phyloP scores from a whole-genome alignment of 2,113 vertebrate genomes.

The Equus przewalskii region DNA sequence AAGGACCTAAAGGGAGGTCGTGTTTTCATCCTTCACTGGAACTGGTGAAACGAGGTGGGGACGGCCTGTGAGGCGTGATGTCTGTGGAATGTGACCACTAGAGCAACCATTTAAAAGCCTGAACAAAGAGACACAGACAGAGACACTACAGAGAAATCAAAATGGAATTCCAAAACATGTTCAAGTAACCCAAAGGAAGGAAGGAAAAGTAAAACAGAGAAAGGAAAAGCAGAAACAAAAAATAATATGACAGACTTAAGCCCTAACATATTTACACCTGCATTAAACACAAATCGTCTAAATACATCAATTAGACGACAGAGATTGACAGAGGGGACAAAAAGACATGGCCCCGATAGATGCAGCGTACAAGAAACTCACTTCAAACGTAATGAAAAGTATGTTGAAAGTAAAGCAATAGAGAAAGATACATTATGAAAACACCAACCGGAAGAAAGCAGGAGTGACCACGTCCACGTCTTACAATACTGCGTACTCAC shows the following conservation, averaged over 20 bases:
- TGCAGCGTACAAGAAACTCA: fast-evolving
- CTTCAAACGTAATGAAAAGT: neutral
- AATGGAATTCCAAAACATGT: neutral
- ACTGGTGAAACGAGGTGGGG: fast-evolving
- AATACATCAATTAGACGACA: neutral
- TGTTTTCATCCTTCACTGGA: neutral
- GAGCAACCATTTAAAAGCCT: too few relatives aligned
- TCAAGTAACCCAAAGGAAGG: neutral
- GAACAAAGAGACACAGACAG: fast-evolving
- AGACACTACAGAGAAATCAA: fast-evolving
- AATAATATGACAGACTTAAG: neutral
- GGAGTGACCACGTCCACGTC: fast-evolving
- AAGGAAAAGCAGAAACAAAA: neutral
- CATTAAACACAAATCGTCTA: neutral
- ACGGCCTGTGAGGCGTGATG: neutral
- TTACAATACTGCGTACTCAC: fast-evolving
- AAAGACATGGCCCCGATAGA: too few relatives aligned
- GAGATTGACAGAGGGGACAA: too few relatives aligned
- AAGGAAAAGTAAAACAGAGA: neutral
- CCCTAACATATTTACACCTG: fast-evolving
- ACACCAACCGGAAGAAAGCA: neutral
- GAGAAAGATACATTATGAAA: fast-evolving
- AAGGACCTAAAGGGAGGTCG: fast-evolving
- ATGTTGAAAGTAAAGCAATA: fast-evolving
- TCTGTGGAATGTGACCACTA: fast-evolving